Percentiles rank a stretch among this genome's conserved stretches.
phyloP scores from a whole-genome alignment of 2,888 invertebrate species.

The Tipula vernalis region DNA sequence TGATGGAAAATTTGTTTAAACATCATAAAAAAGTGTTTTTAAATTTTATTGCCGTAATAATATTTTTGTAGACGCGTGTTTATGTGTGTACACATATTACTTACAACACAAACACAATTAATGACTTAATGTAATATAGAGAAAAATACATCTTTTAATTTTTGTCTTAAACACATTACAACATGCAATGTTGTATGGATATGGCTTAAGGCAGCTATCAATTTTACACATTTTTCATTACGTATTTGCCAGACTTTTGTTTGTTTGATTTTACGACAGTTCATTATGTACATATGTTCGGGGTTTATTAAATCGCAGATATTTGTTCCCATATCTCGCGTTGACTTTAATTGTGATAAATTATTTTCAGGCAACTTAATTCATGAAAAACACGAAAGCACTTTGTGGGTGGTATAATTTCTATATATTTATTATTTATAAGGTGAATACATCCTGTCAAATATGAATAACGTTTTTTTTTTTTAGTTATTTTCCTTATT shows the following conservation, averaged over 20 bases:
- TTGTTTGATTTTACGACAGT: not conserved
- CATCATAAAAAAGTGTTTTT: not conserved
- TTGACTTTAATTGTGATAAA: not conserved
- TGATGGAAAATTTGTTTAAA: not conserved
- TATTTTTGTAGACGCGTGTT: too few relatives aligned
- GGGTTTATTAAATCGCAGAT: not conserved
- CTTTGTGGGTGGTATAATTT: not conserved
- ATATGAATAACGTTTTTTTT: not conserved
- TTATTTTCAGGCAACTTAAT: not conserved
- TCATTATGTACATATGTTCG: not conserved
- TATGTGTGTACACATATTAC: not conserved
- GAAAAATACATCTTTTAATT: not conserved
- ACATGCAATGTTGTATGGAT: not conserved
- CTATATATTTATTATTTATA: not conserved
- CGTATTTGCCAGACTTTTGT: not conserved
- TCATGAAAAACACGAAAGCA: not conserved
- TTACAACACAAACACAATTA: not conserved
- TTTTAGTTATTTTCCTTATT: not conserved
- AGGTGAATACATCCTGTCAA: not conserved
- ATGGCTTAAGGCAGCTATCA: not conserved
- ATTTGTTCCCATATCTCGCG: not conserved
- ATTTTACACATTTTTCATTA: not conserved
- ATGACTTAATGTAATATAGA: not conserved
- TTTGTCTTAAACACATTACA: not conserved
- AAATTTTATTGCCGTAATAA: not conserved